Conservation (phyloP, 2,888 invertebrate genomes). For the Philereme transversata region DNA sequence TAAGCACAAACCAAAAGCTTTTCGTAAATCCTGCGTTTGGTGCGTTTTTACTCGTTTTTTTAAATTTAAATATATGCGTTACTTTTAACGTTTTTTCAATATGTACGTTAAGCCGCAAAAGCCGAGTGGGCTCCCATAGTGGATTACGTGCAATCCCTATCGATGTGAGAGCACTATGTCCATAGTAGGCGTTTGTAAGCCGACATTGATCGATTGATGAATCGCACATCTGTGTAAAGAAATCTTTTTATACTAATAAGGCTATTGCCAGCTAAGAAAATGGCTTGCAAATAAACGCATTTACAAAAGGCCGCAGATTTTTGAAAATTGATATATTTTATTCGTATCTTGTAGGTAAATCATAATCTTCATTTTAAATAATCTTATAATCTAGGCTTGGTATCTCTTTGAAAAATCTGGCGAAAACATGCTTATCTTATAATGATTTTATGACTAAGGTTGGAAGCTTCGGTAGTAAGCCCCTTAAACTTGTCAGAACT, state of each 20-base stretch:
- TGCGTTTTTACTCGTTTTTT: background rate
- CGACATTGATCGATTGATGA: conserved; percentile 31
- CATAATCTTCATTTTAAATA: too few relatives aligned
- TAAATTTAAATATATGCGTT: conserved; percentile 12
- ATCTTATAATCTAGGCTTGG: too few relatives aligned
- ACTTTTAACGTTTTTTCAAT: conserved; percentile 22
- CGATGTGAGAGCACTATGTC: conserved; percentile 31
- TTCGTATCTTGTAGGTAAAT: too few relatives aligned
- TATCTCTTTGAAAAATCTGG: too few relatives aligned
- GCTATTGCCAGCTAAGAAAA: conserved; percentile 5
- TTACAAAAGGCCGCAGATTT: too few relatives aligned
- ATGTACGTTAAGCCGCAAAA: conserved; percentile 26
- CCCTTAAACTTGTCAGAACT: too few relatives aligned
- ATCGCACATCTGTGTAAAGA: conserved; percentile 3
- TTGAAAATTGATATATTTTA: too few relatives aligned
- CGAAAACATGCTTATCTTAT: too few relatives aligned
- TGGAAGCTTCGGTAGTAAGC: too few relatives aligned
- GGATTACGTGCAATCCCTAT: conserved; percentile 33
- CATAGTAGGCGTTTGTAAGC: conserved; percentile 28
- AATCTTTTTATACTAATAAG: conserved; percentile 20
- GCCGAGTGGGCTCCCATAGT: conserved; percentile 25
- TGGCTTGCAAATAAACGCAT: background rate
- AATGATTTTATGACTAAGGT: too few relatives aligned
- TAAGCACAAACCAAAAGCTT: conserved; percentile 5
- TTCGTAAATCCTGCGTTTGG: background rate